Evolutionary conservation across 2,113 vertebrate genomes (phyloP), one percentile per base, ranked within the genome.

Genomic region (Pardalotus punctatus): DNA sequence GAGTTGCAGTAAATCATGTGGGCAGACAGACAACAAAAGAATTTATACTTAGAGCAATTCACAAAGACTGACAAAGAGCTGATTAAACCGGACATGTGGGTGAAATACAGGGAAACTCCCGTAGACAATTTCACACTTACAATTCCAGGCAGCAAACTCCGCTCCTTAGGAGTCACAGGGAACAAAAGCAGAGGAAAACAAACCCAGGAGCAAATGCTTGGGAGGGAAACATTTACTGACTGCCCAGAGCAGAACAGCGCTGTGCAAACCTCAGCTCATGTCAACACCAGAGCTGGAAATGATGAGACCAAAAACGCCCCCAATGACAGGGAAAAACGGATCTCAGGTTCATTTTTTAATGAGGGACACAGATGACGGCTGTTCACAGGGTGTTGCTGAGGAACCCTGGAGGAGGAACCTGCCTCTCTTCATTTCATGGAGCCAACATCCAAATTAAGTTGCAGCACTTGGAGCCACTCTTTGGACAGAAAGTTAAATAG

Each of bases 11-110:
- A 97, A 97, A 97, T 91, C 97, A 95, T 80, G 71, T 10, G 56
- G 56, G 83, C 58, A 66, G 95, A 86, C 81, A 87, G 94, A 91
- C 71, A 57, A 87, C 66, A 89, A 85, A 96, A 89, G 94, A 88
- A 96, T 97, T 97, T 97, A 94, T 71, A 94, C 84, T 62, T 81
- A 2, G 60, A 96, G 93, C 93, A 94, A 97, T 97, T 96, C 97
- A 90, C 89, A 89, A 42, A 93, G 94, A 93, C 91, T 92, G 92
- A 92, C 81, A 87, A 93, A 81, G 96, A 35, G 86, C 95, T 97
- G 97, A 97, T 97, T 97, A 97, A 90, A 92, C 69, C 1, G 60
- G 94, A 96, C 96, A 78, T 79, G 79, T 31, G 48, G 94, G 93
- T 94, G 90, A 97, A 88, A 94, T 82, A 84, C 86, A 90, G 84